Base-by-base conservation (phyloP, 92 coral and sea anemone genomes). In the Pocillopora meandrina region DNA sequence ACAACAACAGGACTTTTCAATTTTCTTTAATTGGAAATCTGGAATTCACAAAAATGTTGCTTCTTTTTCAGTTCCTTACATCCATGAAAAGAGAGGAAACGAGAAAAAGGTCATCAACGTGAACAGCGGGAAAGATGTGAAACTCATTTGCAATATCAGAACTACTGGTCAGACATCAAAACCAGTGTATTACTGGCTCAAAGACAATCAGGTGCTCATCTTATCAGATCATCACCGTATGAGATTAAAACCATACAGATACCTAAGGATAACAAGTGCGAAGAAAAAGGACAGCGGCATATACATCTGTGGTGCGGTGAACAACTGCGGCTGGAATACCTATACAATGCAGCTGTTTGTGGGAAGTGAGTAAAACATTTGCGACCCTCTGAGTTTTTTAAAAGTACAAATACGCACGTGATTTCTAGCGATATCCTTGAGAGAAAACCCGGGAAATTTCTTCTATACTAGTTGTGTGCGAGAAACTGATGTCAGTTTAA, bases 301-400 rank as follows among this genome's bases (percentile, higher is more conserved):
- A 18, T 96, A 92, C 85, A 86, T 77, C 36, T 96, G 99, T 26
- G 90, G 84, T 12, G 95, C 90, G 3, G 71, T n/a, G 63, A 94
- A 89, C 61, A 13, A 77, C 9, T 91, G 87, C 65, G 99, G 98
- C 31, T 61, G 23, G 72, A 89, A 59, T 52, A 76, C 74, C 5
- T 80, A 65, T 26, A 74, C 88, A 0, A 72, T 84, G n/a, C 34
- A 72, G 64, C 88, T 93, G 8, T 9, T 58, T 69, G 93, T 91
- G 15, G 70, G 90, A 68, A 58, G 98, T 93, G 67, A 80, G 94
- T 65, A 52, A 31, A 17, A 42, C 7, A 23, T 23, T 23, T 23
- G 26, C 26, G 26, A 23, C 26, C 7, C 49, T 42, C 4, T 42
- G 49, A 42, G 49, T 42, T 3, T 42, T 3, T 42, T 7, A 42